Conservation (phyloP, 2,797 vertebrate species). For the Hylomyscus alleni region DNA sequence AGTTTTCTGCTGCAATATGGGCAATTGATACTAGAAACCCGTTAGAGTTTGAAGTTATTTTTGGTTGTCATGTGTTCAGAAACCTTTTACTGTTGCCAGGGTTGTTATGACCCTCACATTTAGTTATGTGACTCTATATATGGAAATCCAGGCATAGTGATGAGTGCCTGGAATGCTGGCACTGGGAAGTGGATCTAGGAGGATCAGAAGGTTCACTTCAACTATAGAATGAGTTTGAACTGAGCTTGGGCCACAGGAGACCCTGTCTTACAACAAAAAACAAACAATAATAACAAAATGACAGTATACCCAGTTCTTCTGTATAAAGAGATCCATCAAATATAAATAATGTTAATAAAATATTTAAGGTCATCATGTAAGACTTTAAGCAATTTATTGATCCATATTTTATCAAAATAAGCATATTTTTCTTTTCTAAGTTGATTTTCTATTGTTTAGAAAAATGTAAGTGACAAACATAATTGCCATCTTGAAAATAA, state of each 20-base stretch:
- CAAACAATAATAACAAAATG: conserved; percentile 59
- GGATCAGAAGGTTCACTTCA: neutral
- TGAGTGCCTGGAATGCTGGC: conserved; percentile 91
- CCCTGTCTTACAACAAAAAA: conserved; percentile 47
- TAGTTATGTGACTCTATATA: neutral
- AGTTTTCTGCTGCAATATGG: neutral
- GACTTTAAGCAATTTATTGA: conserved; percentile 87
- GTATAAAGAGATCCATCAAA: conserved; percentile 88
- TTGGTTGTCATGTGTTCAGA: neutral
- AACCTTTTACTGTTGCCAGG: neutral
- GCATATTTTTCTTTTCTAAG: conserved; percentile 88
- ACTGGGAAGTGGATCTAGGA: conserved; percentile 69
- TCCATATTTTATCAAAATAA: conserved; percentile 89
- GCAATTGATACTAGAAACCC: neutral
- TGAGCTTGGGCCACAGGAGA: neutral
- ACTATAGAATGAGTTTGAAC: neutral
- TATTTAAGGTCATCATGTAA: conserved; percentile 90
- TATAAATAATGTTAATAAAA: conserved; percentile 92
- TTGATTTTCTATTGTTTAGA: conserved; percentile 90
- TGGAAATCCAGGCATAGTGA: neutral
- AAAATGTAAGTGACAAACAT: conserved; percentile 89
- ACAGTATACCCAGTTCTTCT: conserved; percentile 82
- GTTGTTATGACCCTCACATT: neutral
- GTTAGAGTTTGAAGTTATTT: neutral
- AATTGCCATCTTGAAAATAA: conserved; percentile 80